Percentiles rank a stretch among this genome's conserved stretches.
phyloP scores from a whole-genome alignment of 2,113 vertebrate species.

The Sclerurus mexicanus region DNA sequence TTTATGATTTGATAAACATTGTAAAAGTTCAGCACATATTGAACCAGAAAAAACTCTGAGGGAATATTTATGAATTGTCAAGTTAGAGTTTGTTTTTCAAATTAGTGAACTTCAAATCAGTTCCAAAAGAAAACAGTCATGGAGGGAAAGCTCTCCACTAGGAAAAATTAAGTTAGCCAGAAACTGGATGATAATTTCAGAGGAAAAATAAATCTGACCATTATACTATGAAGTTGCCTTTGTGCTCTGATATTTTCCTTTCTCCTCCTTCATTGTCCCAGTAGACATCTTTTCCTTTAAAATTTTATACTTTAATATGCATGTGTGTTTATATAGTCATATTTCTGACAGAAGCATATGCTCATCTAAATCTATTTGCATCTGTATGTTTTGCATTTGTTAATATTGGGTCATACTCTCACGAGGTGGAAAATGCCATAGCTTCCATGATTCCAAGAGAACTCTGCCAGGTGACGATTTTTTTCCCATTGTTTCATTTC shows the following conservation, averaged over 20 bases:
- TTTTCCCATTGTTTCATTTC: not conserved
- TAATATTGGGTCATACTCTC: not conserved
- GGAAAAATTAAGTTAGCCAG: slow-evolving; percentile 2
- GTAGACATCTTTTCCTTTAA: not conserved
- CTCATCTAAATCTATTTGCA: not conserved
- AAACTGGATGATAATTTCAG: not conserved
- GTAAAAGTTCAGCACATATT: not conserved
- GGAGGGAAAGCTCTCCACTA: not conserved
- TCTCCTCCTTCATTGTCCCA: not conserved
- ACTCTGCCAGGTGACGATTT: not conserved
- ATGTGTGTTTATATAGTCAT: not conserved
- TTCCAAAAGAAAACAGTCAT: not conserved
- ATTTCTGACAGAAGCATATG: not conserved
- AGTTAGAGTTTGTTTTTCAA: slow-evolving; percentile 18
- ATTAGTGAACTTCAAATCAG: not conserved
- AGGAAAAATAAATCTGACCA: not conserved
- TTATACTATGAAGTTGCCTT: not conserved
- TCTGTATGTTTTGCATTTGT: not conserved
- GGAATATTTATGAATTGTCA: slow-evolving; percentile 9
- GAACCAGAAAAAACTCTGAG: not conserved
- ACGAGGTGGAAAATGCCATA: not conserved
- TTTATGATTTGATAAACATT: not conserved
- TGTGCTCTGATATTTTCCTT: not conserved
- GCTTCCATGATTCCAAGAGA: not conserved
- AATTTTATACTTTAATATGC: not conserved